These are phyloP conservation scores for Bagarius yarrelli DNA, from an alignment of 2,113 vertebrate genomes.

Conservation along the genomic window DNA sequence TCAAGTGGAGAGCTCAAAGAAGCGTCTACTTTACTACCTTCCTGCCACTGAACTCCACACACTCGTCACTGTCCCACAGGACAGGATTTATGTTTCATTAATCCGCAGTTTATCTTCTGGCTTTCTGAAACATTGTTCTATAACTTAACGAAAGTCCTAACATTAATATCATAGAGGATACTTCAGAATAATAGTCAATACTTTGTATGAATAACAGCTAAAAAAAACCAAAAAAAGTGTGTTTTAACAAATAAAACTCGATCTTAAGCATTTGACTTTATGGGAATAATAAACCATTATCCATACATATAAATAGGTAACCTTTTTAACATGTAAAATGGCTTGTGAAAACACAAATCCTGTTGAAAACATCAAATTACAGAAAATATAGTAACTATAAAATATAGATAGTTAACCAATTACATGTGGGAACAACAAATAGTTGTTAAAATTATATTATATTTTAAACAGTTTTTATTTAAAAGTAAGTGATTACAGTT, in stretches of 20 bases:
- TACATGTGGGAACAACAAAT: too few relatives aligned
- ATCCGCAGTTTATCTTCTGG: not conserved
- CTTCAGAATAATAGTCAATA: not conserved
- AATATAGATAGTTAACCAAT: too few relatives aligned
- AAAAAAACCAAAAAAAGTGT: not conserved
- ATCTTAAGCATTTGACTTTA: not conserved
- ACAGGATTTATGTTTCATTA: slow-evolving; percentile 12
- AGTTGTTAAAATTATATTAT: too few relatives aligned
- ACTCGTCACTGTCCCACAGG: slow-evolving; percentile 9
- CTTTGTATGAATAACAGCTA: not conserved
- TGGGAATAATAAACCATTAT: not conserved
- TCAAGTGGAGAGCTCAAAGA: not conserved
- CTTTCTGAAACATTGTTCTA: not conserved
- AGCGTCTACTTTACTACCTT: not conserved
- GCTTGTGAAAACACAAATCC: not conserved
- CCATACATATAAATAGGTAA: not conserved
- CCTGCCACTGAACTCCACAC: not conserved
- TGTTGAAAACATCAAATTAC: too few relatives aligned
- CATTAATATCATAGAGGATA: not conserved
- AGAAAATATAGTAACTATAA: too few relatives aligned
- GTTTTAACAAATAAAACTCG: not conserved
- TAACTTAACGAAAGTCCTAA: not conserved
- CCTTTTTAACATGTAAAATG: not conserved
- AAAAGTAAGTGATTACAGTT: too few relatives aligned
- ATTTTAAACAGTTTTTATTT: too few relatives aligned